Evolutionary conservation across 2,888 invertebrate genomes (phyloP).

Genomic region (Cotesia congregata): DNA sequence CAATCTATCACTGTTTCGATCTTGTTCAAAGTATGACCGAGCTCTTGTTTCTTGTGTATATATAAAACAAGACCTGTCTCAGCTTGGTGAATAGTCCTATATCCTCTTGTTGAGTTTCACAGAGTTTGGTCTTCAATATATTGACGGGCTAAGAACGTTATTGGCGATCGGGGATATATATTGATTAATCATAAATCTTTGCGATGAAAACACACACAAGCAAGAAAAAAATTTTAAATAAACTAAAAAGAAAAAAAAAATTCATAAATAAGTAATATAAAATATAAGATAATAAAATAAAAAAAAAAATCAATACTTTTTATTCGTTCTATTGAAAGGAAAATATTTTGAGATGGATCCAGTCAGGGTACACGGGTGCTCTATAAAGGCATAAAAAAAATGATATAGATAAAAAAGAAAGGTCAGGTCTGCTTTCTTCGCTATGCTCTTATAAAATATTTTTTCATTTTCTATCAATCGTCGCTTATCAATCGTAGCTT

Average conservation of each 20-base stretch:
- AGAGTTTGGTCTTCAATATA: slow-evolving; percentile 9
- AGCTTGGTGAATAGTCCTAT: not conserved
- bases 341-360: slow-evolving; percentile 3
- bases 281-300: too few relatives aligned
- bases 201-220: not conserved
- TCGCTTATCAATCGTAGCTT: slow-evolving; percentile 22
- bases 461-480: slow-evolving; percentile 2
- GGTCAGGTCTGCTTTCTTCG: slow-evolving; percentile 22
- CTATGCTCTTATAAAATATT: not conserved
- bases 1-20: slow-evolving; percentile 27
- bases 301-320: not conserved
- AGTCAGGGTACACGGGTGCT: slow-evolving; percentile 3
- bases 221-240: slow-evolving; percentile 2
- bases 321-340: not conserved
- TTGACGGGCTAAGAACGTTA: slow-evolving; percentile 7
- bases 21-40: slow-evolving; percentile 17
- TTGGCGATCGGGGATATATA: slow-evolving; percentile 35
- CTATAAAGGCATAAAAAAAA: slow-evolving; percentile 10
- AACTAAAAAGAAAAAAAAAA: slow-evolving; percentile 8
- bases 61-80: slow-evolving; percentile 12
- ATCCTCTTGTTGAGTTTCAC: slow-evolving; percentile 3
- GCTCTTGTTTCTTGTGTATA: slow-evolving; percentile 20
- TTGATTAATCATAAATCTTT: slow-evolving; percentile 46
- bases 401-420: slow-evolving; percentile 8
- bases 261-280: not conserved